Conservation (phyloP, 1,140 invertebrate species). For the Sweltsa coloradensis region DNA sequence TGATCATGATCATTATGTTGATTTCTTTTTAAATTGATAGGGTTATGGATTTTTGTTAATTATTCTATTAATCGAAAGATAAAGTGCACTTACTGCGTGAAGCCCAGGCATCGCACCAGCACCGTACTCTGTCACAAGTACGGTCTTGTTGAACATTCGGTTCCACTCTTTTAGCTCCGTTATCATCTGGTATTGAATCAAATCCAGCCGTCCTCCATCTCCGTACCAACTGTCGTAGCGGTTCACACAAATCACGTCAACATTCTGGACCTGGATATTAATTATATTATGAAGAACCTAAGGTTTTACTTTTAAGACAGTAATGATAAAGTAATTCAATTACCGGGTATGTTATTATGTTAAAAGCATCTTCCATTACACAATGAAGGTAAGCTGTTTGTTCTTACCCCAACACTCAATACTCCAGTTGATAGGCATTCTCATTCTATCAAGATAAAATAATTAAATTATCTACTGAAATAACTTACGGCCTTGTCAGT, state of each 20-base stretch:
- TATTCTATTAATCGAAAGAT: not conserved
- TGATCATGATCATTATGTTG: not conserved
- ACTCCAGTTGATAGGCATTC: not conserved
- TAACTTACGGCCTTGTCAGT: constrained; percentile 27
- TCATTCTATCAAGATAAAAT: no score
- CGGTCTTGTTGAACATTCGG: constrained; percentile 37
- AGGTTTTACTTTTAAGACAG: no score
- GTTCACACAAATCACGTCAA: constrained; percentile 51
- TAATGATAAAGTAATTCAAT: no score
- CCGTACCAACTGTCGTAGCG: constrained; percentile 50
- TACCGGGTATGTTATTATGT: no score
- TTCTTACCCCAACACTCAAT: not conserved
- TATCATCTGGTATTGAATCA: constrained; percentile 35
- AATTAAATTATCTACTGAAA: no score
- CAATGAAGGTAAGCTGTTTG: not conserved
- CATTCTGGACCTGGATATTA: constrained; percentile 32
- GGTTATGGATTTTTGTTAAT: not conserved
- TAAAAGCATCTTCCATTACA: no score
- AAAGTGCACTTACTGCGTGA: constrained; percentile 31
- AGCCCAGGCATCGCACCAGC: constrained; percentile 48
- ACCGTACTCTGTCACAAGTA: constrained; percentile 54
- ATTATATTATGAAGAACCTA: not conserved
- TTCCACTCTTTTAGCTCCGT: constrained; percentile 37
- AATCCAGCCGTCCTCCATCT: constrained; percentile 39
- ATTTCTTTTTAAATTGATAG: not conserved